Percentiles rank a stretch among this genome's conserved stretches.
These are phyloP conservation scores for Tachycineta bicolor DNA, from an alignment of 2,113 vertebrate genomes.

Conservation along the genomic window DNA sequence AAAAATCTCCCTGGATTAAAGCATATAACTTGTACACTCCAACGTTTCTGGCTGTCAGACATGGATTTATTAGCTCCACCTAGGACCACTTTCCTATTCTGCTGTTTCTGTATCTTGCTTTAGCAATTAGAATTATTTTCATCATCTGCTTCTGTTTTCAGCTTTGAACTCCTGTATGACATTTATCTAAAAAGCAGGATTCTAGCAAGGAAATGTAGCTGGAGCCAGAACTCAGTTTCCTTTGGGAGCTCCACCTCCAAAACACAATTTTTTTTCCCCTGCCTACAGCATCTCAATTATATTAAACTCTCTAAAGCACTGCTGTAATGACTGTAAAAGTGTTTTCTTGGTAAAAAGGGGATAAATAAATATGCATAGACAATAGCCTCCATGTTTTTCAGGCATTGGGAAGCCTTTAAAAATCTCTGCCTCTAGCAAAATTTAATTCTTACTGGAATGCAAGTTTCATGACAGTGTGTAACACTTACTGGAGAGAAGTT, in stretches of 20 bases:
- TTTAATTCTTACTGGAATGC: conserved; percentile 2
- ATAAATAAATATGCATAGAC: conserved; percentile 54
- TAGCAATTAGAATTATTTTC: conserved; percentile 64
- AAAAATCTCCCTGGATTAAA: conserved; percentile 70
- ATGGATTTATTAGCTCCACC: conserved; percentile 67
- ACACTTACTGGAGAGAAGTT: background rate
- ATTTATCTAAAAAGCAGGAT: conserved; percentile 65
- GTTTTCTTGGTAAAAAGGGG: conserved; percentile 36
- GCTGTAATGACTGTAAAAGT: conserved; percentile 39
- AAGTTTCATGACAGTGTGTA: background rate
- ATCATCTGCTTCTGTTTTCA: conserved; percentile 63
- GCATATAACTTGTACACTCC: conserved; percentile 65
- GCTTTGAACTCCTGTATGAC: conserved; percentile 34
- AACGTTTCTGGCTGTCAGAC: conserved; percentile 58
- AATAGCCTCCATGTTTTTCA: background rate
- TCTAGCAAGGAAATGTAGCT: conserved; percentile 46
- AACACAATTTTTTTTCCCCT: background rate
- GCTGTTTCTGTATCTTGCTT: conserved; percentile 57
- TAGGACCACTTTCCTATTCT: conserved; percentile 40
- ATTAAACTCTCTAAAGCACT: conserved; percentile 52
- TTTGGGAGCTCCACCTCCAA: conserved; percentile 50
- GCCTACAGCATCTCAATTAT: conserved; percentile 59
- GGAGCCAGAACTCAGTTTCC: conserved; percentile 43
- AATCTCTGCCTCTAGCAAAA: background rate
- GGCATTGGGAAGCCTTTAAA: background rate